These are phyloP conservation scores for Cantharis flavilabris DNA, from an alignment of 2,888 invertebrate genomes.

Conservation along the genomic window DNA sequence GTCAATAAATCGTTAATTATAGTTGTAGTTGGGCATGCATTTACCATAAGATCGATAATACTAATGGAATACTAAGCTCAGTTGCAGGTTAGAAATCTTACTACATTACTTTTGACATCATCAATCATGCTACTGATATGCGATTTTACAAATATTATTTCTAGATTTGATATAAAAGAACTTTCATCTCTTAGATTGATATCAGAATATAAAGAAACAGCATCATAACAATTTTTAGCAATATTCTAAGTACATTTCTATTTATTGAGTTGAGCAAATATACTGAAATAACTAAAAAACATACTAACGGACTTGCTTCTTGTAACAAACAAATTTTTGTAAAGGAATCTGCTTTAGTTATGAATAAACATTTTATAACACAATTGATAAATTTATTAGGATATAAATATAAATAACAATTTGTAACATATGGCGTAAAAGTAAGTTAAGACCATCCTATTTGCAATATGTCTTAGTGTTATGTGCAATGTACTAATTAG, in stretches of 20 bases:
- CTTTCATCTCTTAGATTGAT: constrained; percentile 1
- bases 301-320: background rate
- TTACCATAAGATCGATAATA: constrained; percentile 3
- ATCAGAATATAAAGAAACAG: background rate
- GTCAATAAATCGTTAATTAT: background rate
- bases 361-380: background rate
- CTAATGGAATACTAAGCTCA: constrained; percentile 6
- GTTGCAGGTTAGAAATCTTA: constrained; percentile 9
- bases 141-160: constrained; percentile 14
- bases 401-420: background rate
- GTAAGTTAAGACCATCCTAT: constrained; percentile 17
- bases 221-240: background rate
- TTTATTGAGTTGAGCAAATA: background rate
- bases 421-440: constrained; percentile 18
- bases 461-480: constrained; percentile 21
- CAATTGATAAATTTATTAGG: background rate
- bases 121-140: constrained; percentile 16
- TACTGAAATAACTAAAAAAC: background rate
- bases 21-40: background rate
- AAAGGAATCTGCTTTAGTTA: background rate
- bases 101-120: constrained; percentile 12
- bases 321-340: background rate
- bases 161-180: constrained; percentile 1
- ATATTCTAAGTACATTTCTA: background rate
- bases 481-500: constrained; percentile 19